A percentile compares a stretch with the other conserved stretches of the same genome.
Conservation (phyloP, 2,113 vertebrate species). For the Lycocorax pyrrhopterus region DNA sequence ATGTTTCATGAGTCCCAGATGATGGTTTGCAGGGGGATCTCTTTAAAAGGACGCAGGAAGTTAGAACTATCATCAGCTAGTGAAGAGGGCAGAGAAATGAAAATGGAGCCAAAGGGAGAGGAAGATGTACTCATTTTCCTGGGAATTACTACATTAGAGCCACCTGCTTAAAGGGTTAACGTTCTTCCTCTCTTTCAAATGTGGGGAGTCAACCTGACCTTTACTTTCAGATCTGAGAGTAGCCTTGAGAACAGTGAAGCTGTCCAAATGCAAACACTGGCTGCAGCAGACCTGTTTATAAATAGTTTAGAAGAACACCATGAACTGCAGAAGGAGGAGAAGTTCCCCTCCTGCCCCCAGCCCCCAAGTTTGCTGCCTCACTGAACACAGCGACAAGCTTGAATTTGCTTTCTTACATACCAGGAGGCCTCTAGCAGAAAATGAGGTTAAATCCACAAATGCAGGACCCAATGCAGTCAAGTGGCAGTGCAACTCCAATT, state of each 20-base stretch:
- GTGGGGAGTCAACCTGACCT: constrained; percentile 43
- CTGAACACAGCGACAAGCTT: constrained; percentile 44
- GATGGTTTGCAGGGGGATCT: neutral
- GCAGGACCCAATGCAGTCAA: neutral
- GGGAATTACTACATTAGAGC: neutral
- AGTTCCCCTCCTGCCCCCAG: neutral
- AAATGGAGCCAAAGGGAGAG: neutral
- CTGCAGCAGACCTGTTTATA: constrained; percentile 54
- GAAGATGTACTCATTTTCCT: neutral
- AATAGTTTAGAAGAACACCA: constrained; percentile 50
- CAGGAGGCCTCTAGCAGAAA: constrained; percentile 30
- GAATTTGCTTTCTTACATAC: constrained; percentile 53
- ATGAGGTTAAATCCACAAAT: constrained; percentile 17
- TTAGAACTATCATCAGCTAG: neutral
- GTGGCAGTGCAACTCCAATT: neutral
- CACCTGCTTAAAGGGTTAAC: constrained; percentile 32
- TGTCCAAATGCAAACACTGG: constrained; percentile 47
- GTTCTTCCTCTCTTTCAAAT: constrained; percentile 21
- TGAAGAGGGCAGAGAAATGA: neutral
- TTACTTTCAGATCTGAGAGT: constrained; percentile 40
- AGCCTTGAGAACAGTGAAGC: constrained; percentile 45
- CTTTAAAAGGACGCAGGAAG: constrained; percentile 25
- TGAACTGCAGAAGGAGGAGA: constrained; percentile 20
- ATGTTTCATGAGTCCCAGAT: constrained; percentile 1
- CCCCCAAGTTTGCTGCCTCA: constrained; percentile 16